Evolutionary conservation across 2,888 invertebrate genomes (phyloP).

Genomic region (Morpho helenor): DNA sequence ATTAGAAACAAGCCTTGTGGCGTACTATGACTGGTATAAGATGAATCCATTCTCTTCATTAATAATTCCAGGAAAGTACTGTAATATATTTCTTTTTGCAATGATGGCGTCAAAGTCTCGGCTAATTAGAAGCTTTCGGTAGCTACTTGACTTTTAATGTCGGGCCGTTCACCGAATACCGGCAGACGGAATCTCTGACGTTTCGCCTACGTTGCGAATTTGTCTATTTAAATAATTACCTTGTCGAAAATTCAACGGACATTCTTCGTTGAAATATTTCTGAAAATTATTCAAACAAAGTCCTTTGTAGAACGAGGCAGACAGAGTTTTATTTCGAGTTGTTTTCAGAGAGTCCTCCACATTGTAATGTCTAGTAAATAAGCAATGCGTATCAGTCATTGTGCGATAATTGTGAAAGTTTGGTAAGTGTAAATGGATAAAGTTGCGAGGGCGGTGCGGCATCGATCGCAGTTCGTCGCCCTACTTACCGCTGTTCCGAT

Average conservation of each 20-base stretch:
- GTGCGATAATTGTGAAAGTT: conserved; percentile 70
- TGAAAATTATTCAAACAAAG: conserved; percentile 32
- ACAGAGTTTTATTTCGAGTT: not conserved
- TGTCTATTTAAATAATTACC: conserved; percentile 34
- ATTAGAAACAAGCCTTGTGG: conserved; percentile 25
- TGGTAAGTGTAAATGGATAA: conserved; percentile 72
- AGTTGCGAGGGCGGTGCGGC: conserved; percentile 69
- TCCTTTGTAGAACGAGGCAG: not conserved
- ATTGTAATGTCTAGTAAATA: conserved; percentile 9
- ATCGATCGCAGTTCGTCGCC: conserved; percentile 78
- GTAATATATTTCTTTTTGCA: conserved; percentile 68
- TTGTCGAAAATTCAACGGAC: conserved; percentile 35
- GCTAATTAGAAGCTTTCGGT: conserved; percentile 73
- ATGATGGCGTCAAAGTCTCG: conserved; percentile 66
- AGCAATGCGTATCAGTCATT: conserved; percentile 34
- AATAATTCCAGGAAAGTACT: conserved; percentile 56
- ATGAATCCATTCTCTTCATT: conserved; percentile 37
- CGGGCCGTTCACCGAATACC: conserved; percentile 35
- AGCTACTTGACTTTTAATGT: conserved; percentile 66
- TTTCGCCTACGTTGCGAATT: conserved; percentile 37
- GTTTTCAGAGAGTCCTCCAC: not conserved
- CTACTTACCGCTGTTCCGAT: conserved; percentile 72
- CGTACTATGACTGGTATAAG: conserved; percentile 5
- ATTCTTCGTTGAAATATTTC: conserved; percentile 46
- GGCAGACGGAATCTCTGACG: conserved; percentile 29